Evolutionary conservation across 2,888 invertebrate species (phyloP).

Genomic region (Acrocyrtus sp.): DNA sequence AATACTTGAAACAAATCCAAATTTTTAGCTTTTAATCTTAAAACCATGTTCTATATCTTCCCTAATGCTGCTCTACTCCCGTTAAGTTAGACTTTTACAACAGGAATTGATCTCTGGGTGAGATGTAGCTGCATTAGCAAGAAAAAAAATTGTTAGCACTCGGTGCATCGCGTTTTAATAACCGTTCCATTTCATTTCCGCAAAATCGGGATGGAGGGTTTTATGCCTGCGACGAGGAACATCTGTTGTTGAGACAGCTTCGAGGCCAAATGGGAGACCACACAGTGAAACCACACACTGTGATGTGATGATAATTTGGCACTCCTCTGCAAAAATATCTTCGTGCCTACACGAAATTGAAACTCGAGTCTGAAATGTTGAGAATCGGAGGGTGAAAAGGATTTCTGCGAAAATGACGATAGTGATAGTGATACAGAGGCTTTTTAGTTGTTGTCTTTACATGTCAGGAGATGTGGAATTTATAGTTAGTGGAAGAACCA

Average conservation of each 20-base stretch:
- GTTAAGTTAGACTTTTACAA: background rate
- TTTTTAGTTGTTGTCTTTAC: too few relatives aligned
- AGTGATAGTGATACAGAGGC: too few relatives aligned
- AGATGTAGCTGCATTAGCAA: background rate
- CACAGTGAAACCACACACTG: constrained; percentile 37
- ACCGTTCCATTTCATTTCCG: background rate
- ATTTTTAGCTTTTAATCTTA: background rate
- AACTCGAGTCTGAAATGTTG: too few relatives aligned
- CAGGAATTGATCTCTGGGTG: background rate
- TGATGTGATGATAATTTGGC: too few relatives aligned
- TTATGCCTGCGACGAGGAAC: constrained; percentile 1
- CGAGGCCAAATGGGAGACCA: constrained; percentile 29
- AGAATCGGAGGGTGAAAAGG: too few relatives aligned
- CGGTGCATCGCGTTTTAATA: background rate
- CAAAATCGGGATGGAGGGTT: too few relatives aligned
- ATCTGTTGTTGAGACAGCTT: constrained; percentile 26
- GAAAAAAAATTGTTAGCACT: background rate
- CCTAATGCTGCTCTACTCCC: background rate
- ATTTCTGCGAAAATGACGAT: too few relatives aligned
- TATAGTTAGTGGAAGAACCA: too few relatives aligned
- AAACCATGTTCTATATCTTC: background rate
- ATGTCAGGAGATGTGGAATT: too few relatives aligned
- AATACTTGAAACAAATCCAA: background rate
- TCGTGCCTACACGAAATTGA: too few relatives aligned
- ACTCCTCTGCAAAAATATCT: too few relatives aligned